phyloP scores from a whole-genome alignment of 2,888 invertebrate species.

The Hydroisotoma schaefferi region DNA sequence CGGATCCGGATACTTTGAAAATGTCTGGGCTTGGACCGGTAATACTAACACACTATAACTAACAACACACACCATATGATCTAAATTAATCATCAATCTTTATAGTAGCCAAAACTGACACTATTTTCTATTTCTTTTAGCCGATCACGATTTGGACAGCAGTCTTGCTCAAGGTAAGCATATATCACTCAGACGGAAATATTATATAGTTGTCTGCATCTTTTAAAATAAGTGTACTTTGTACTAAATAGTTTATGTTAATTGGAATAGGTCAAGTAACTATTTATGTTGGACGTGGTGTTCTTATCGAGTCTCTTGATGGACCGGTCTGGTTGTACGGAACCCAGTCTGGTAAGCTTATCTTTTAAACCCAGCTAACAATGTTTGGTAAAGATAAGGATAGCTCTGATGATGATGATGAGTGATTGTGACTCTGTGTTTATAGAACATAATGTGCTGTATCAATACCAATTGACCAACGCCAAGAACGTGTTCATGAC shows the following conservation, averaged over 20 bases:
- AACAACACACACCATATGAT: neutral
- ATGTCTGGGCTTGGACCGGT: constrained; percentile 47
- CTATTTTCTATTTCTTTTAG: neutral
- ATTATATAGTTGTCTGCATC: too few relatives aligned
- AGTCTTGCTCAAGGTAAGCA: constrained; percentile 34
- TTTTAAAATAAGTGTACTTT: too few relatives aligned
- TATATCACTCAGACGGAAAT: too few relatives aligned
- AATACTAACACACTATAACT: constrained; percentile 12
- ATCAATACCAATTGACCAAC: constrained; percentile 39
- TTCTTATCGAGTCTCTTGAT: constrained; percentile 32
- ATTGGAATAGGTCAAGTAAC: constrained; percentile 42
- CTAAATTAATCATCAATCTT: too few relatives aligned
- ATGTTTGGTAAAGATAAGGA: too few relatives aligned
- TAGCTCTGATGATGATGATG: too few relatives aligned
- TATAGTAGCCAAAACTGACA: too few relatives aligned
- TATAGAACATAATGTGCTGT: constrained; percentile 45
- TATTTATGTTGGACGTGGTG: constrained; percentile 43
- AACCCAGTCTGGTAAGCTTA: constrained; percentile 40
- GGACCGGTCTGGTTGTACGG: constrained; percentile 46
- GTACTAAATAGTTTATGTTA: too few relatives aligned
- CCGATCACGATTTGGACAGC: constrained; percentile 38
- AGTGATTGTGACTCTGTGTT: too few relatives aligned
- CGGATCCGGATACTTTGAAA: constrained; percentile 34
- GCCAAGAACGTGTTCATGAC: constrained; percentile 44
- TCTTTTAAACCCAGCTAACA: too few relatives aligned